Conservation (phyloP, 2,888 invertebrate species). For the Tinea trinotella region DNA sequence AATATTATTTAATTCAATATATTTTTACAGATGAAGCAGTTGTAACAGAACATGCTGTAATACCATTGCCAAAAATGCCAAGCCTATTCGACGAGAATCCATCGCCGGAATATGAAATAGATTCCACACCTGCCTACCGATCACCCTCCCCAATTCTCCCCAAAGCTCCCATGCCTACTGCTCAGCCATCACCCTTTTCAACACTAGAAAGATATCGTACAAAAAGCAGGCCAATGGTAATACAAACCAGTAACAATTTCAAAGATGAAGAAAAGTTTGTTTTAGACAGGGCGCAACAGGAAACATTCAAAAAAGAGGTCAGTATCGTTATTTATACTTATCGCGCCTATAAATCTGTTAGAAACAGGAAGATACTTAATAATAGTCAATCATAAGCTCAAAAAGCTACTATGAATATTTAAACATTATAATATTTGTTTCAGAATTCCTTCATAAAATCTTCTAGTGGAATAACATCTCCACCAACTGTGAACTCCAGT, state of each 20-base stretch:
- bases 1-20: no score
- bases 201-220: slow-evolving; percentile 62
- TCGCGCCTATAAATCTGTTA: no score
- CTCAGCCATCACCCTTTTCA: slow-evolving; percentile 54
- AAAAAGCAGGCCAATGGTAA: slow-evolving; percentile 50
- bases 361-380: no score
- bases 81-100: slow-evolving; percentile 59
- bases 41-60: slow-evolving; percentile 75
- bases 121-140: slow-evolving; percentile 41
- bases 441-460: slow-evolving; percentile 63
- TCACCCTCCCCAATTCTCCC: slow-evolving; percentile 51
- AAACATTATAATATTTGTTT: slow-evolving; percentile 23
- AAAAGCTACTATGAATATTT: background rate
- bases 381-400: no score
- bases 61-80: slow-evolving; percentile 75
- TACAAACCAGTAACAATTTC: slow-evolving; percentile 42
- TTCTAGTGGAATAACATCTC: slow-evolving; percentile 54
- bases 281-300: slow-evolving; percentile 76
- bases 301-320: slow-evolving; percentile 67
- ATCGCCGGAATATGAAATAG: slow-evolving; percentile 48
- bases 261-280: slow-evolving; percentile 78
- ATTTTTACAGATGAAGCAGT: slow-evolving; percentile 71
- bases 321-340: slow-evolving; percentile 11
- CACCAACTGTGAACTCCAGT: slow-evolving; percentile 56
- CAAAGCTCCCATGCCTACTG: slow-evolving; percentile 32